Evolutionary conservation across 2,113 vertebrate species (phyloP).

Genomic region (Ivindomyrus marchei): DNA sequence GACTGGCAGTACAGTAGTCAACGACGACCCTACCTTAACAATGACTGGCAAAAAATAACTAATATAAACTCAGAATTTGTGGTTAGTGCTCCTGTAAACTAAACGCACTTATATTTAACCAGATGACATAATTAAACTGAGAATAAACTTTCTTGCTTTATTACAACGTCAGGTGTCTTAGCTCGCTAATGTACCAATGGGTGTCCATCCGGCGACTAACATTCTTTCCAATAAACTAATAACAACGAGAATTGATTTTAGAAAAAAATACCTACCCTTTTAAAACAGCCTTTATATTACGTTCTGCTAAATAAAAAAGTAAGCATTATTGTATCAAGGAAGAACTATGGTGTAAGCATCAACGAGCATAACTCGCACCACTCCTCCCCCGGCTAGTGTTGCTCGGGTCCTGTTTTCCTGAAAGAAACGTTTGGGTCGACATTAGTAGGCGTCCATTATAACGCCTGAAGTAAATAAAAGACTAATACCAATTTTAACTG

Average conservation of each 20-base stretch:
- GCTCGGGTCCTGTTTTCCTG: conserved; percentile 36
- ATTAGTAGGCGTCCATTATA: neutral
- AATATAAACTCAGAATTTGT: neutral
- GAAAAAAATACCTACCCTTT: conserved; percentile 7
- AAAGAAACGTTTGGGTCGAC: conserved; percentile 5
- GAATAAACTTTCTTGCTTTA: neutral
- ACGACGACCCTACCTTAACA: neutral
- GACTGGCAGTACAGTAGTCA: neutral
- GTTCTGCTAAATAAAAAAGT: conserved; percentile 8
- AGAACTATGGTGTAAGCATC: neutral
- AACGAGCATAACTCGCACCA: conserved; percentile 4
- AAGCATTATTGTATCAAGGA: conserved; percentile 17
- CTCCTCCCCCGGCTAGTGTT: conserved; percentile 23
- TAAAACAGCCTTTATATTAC: conserved; percentile 18
- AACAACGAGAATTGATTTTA: neutral
- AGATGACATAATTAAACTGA: neutral
- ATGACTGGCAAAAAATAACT: neutral
- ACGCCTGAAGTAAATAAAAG: conserved; percentile 26
- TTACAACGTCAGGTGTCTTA: conserved; percentile 3
- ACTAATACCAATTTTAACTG: neutral
- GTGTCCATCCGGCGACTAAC: neutral
- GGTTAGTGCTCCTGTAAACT: neutral
- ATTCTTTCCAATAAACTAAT: conserved; percentile 3
- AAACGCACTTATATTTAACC: neutral
- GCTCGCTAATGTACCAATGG: neutral